Evolutionary conservation across 2,888 invertebrate species (phyloP), one percentile per base, ranked within the genome.

Genomic region (Neocrepidodera transversa): DNA sequence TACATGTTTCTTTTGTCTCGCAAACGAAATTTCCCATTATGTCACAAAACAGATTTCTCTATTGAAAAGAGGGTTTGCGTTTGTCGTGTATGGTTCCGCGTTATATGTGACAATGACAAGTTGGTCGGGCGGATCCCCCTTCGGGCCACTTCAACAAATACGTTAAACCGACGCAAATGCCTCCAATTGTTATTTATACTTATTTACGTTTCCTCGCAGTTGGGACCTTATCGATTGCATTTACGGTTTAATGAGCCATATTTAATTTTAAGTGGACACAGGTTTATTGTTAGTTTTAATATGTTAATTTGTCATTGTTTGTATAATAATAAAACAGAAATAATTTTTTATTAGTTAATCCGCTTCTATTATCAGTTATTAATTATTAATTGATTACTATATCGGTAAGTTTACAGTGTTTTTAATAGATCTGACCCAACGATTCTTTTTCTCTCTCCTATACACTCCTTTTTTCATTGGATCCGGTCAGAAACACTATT

Each of bases 101-200:
- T 58, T 66, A 66, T n/a, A n/a, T 63, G 62, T 68, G 69, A 69
- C 67, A 67, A 67, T 69, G 69, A 69, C 68, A 68, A 68, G 69
- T 68, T 68, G 68, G 65, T 57, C 64, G 62, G 52, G 58, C 51
- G 63, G 56, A 61, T 64, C 59, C 67, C 8, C 66, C 67, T 60
- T 66, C 45, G 67, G 68, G 65, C 65, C 66, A 68, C 68, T 68
- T 67, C 65, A 63, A 60, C 64, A 66, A 66, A 68, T 67, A 66
- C 63, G 64, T 62, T 62, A 62, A 60, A 63, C 62, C 60, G 58
- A 65, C 63, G 64, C 64, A 62, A 61, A 65, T 58, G 65, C 62
- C 61, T 59, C 61, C 67, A 58, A 67, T 67, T 67, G 68, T 68
- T 68, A 67, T 68, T 68, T 68, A 68, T 66, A 66, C 66, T 68